Base-by-base conservation (phyloP, 2,797 vertebrate species). In the Malacoraja senta region DNA sequence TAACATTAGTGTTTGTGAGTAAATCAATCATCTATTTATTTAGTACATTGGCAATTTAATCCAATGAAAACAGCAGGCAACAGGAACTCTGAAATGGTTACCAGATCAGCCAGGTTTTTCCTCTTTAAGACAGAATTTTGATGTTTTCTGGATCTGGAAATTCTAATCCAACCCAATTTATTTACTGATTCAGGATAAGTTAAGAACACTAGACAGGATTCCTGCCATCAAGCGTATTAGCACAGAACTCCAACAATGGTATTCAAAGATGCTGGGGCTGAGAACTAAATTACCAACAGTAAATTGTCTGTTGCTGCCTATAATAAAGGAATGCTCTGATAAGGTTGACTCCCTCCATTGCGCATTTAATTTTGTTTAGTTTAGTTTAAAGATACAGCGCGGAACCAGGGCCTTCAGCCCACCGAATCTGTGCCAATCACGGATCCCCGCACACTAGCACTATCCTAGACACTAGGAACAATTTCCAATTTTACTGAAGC, bases 11-110 rank as follows among this genome's bases (percentile, higher is more conserved):
- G 90, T 72, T 72, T 92, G 44, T 53, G 26, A 26, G 38, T 92
- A 76, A 76, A 71, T 92, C 90, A 92, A 92, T 76, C 38, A 38
- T 92, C 76, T 76, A 76, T 74, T 92, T 92, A 92, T 44, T 76
- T 71, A 92, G 35, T 15, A 76, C 26, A 58, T 92, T 6, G 71
- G 71, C 21, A 29, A 74, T 92, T 92, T 92, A 74, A 74, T 76
- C 90, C 90, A 76, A 21, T 76, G n/a, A 88, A 92, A n/a, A 71
- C 24, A 74, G 19, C 13, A 53, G 90, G 90, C 90, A 92, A 26
- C 71, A 92, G 53, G 65, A 92, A 92, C 35, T 29, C 71, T 29
- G 68, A 53, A 29, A 17, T 53, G 71, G 38, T 72, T 53, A 58
- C 38, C 63, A 72, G 44, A 92, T 92, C 29, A 32, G 61, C 17